Evolutionary conservation across 2,888 invertebrate species (phyloP), one percentile per base, ranked within the genome.

Genomic region (Scrobipalpa costella): DNA sequence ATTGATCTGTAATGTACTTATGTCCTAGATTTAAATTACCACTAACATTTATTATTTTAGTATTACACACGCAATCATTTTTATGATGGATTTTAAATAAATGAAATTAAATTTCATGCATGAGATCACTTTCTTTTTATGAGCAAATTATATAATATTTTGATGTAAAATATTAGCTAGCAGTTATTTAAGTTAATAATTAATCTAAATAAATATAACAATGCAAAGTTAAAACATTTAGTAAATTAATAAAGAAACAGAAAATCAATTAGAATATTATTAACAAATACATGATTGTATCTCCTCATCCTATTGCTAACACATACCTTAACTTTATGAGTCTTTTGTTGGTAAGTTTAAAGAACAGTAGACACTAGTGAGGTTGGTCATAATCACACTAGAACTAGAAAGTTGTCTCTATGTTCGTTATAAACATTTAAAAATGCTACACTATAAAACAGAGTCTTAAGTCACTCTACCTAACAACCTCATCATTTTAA

Each of bases 101-200:
- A 5, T n/a, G n/a, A 27, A 21, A 2, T 7, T 11, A 55, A 19
- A 19, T 55, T 33, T 27, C 2, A 33, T 55, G 27, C 19, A 17
- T 52, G 55, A 55, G 55, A 55, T 55, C 52, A 52, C n/a, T n/a
- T n/a, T n/a, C 33, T 5, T 13, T 17, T 55, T 21, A 11, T 55
- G 55, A 55, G 55, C 55, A 55, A 27, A 27, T 13, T 7, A 7
- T 38, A 40, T 40, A 40, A 40, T 6, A 6, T 7, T 11, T 40
- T 40, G 27, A 27, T 55, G n/a, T 55, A 7, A 55, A n/a, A n/a
- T n/a, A 33, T 40, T n/a, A 55, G 27, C 49, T 19, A n/a, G 9
- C 27, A 55, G 21, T 55, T 13, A 33, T 6, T 15, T 17, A 15
- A 19, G 19, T 19, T 9, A n/a, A 17, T 33, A 55, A 55, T 19